Evolutionary conservation across 2,113 vertebrate genomes (phyloP).

Genomic region (Istiophorus platypterus): DNA sequence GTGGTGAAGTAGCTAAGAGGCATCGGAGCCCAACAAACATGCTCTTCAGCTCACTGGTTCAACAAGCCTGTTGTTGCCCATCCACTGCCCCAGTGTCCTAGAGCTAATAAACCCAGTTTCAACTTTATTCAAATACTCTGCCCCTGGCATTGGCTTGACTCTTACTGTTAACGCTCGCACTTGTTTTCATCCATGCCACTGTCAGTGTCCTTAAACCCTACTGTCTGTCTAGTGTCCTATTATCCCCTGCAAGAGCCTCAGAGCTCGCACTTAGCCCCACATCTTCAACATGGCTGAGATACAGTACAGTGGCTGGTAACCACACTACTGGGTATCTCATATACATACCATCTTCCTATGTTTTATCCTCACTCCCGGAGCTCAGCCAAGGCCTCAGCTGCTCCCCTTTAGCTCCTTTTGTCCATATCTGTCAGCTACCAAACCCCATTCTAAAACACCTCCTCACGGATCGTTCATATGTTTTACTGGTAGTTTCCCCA

Average conservation of each 20-base stretch:
- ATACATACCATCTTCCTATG: conserved; percentile 12
- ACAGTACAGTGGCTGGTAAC: neutral
- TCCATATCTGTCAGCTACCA: conserved; percentile 12
- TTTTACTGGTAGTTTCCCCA: conserved; percentile 27
- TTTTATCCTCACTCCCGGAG: conserved; percentile 21
- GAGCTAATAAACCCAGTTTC: conserved; percentile 32
- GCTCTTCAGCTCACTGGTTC: conserved; percentile 32
- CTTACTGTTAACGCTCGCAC: conserved; percentile 2
- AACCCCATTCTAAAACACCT: neutral
- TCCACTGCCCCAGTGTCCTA: conserved; percentile 21
- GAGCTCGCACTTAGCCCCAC: neutral
- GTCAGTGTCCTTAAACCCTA: neutral
- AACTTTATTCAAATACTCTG: conserved; percentile 32
- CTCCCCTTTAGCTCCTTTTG: conserved; percentile 4
- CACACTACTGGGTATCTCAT: neutral
- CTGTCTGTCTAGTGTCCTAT: conserved; percentile 1
- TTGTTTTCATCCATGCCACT: neutral
- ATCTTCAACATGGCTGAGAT: neutral
- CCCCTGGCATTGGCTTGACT: neutral
- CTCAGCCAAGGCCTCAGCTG: conserved; percentile 2
- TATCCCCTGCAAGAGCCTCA: neutral
- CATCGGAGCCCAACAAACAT: conserved; percentile 24
- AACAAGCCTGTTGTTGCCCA: conserved; percentile 39
- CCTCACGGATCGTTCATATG: conserved; percentile 16
- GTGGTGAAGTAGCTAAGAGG: conserved; percentile 7